Conservation (phyloP, 2,888 invertebrate genomes). For the Resseliella maxima region DNA sequence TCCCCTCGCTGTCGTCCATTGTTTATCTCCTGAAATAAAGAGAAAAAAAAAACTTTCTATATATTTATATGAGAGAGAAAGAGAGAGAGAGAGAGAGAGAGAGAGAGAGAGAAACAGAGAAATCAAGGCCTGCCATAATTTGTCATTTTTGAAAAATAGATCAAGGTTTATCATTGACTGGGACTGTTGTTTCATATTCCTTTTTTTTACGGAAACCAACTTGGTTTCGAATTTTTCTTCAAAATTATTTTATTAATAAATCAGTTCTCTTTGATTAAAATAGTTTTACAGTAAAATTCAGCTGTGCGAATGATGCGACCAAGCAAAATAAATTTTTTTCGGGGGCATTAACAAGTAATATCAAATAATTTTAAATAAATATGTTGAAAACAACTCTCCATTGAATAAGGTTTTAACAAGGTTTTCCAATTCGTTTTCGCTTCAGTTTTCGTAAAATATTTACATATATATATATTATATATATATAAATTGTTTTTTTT, state of each 20-base stretch:
- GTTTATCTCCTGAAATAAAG: neutral
- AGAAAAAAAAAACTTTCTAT: too few relatives aligned
- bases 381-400: too few relatives aligned
- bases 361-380: too few relatives aligned
- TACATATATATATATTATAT: neutral
- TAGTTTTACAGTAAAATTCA: constrained; percentile 11
- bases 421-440: neutral
- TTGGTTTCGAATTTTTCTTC: neutral
- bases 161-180: neutral
- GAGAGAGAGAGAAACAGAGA: too few relatives aligned
- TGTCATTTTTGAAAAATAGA: neutral
- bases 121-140: neutral
- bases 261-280: constrained; percentile 6
- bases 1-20: neutral
- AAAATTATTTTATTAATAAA: constrained; percentile 1
- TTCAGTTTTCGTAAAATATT: neutral
- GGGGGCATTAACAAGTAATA: too few relatives aligned
- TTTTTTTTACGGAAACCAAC: neutral
- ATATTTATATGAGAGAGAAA: too few relatives aligned
- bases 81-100: too few relatives aligned
- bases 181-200: neutral
- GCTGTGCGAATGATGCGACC: neutral
- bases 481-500: neutral
- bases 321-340: neutral
- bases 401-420: neutral